Base-by-base conservation (phyloP, 2,797 vertebrate genomes). In the Apodemus agrarius region DNA sequence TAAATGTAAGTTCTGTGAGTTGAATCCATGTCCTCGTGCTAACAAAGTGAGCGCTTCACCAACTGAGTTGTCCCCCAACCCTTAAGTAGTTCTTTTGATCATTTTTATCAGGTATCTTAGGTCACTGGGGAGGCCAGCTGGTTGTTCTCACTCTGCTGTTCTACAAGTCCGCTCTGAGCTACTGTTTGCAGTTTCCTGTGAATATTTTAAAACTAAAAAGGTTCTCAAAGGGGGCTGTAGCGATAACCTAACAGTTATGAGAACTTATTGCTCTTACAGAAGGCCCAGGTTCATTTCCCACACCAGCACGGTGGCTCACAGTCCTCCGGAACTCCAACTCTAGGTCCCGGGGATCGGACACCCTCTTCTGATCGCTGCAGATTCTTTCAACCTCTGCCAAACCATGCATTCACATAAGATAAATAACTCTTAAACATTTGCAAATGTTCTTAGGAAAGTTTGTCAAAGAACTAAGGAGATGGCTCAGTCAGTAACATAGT, bases 181-280 rank as follows among this genome's bases (percentile, higher is more conserved):
- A 24, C 37, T 65, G 74, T 75, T 96, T 89, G 11, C 54, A 95
- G 14, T n/a, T 92, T 54, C 37, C 63, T 93, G 37, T 76, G 78
- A 90, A 76, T 76, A 43, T 93, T 93, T 83, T 14, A 6, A 74
- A 93, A 61, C 79, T 82, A 40, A 61, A 29, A 49, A 61, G 54
- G 24, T 6, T 57, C 67, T 74, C 85, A 54, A 37, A 89, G 84
- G 12, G 52, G 57, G 6, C n/a, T 17, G 4, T n/a, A 40, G 57
- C 26, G 61, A 63, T 11, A 26, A 10, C 61, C 61, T 26, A 29
- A 37, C 57, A 29, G 22, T 40, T 82, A 61, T 29, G 22, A 61
- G 37, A 4, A 40, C 24, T 82, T 29, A 7, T 29, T 82, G 13
- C 80, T 82, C n/a, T 82, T 40, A 22, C 54, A 26, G 57, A 82